These are phyloP conservation scores for Malthinus flaveolus DNA, from an alignment of 2,888 invertebrate species.

Conservation along the genomic window DNA sequence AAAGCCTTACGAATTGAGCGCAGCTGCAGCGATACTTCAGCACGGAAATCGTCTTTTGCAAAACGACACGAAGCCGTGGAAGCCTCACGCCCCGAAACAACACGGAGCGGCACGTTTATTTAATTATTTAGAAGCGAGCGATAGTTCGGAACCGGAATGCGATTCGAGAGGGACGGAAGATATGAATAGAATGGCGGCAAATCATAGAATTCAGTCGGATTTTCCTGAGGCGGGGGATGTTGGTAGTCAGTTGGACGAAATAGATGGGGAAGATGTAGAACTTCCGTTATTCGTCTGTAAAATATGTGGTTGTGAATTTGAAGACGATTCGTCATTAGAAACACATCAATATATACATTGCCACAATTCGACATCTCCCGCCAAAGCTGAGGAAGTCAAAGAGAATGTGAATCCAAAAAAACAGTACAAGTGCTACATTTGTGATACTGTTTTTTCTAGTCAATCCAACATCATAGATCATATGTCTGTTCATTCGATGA, in stretches of 20 bases:
- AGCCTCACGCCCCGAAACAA: constrained; percentile 50
- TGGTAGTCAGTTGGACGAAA: constrained; percentile 51
- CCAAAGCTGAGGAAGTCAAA: constrained; percentile 52
- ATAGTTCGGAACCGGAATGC: constrained; percentile 67
- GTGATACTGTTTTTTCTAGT: constrained; percentile 53
- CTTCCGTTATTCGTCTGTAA: constrained; percentile 58
- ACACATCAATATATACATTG: constrained; percentile 56
- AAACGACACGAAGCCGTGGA: constrained; percentile 46
- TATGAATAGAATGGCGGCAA: constrained; percentile 47
- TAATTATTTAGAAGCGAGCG: constrained; percentile 74
- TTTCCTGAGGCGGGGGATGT: constrained; percentile 68
- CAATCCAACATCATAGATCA: constrained; percentile 57
- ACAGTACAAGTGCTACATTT: constrained; percentile 56
- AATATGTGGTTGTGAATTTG: constrained; percentile 60
- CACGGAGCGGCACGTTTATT: constrained; percentile 71
- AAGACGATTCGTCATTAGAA: constrained; percentile 57
- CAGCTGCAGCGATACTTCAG: constrained; percentile 48
- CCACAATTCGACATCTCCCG: constrained; percentile 57
- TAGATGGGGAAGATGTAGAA: constrained; percentile 51
- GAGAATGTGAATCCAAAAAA: constrained; percentile 52
- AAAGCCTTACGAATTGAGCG: constrained; percentile 45
- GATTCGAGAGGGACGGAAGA: constrained; percentile 53
- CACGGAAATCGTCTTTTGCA: constrained; percentile 50
- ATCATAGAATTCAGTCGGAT: constrained; percentile 57
- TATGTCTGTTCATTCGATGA: constrained; percentile 55